Conservation (phyloP, 2,797 vertebrate species). For the Fistularia tabacaria region DNA sequence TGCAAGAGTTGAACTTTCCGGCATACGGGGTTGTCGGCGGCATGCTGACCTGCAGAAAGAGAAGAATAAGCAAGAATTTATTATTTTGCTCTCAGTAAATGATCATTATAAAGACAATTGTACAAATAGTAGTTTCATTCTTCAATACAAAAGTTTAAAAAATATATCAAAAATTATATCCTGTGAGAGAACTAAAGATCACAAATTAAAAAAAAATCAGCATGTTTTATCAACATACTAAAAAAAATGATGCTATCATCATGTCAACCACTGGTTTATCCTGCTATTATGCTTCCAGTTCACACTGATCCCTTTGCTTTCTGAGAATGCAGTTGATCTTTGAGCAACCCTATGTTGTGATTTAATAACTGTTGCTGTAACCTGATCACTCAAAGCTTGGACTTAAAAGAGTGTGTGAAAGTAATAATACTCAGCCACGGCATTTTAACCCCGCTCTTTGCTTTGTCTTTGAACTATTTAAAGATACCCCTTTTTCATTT, state of each 20-base stretch:
- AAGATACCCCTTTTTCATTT: constrained; percentile 12
- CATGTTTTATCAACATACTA: background rate
- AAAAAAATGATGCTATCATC: background rate
- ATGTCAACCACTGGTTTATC: constrained; percentile 3
- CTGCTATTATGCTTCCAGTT: background rate
- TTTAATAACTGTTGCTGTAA: constrained; percentile 35
- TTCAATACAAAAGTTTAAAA: too few relatives aligned
- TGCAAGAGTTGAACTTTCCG: constrained; percentile 84
- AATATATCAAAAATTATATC: too few relatives aligned
- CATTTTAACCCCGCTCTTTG: constrained; percentile 49
- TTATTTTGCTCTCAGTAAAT: too few relatives aligned
- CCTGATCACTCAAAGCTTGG: constrained; percentile 32
- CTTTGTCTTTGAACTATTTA: constrained; percentile 29
- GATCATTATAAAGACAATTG: too few relatives aligned
- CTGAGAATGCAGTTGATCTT: constrained; percentile 22
- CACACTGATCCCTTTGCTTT: background rate
- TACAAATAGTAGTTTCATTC: too few relatives aligned
- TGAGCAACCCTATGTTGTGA: constrained; percentile 28
- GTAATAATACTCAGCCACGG: constrained; percentile 53
- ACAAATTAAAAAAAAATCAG: background rate
- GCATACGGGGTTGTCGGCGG: constrained; percentile 91
- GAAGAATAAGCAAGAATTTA: background rate
- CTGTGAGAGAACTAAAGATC: too few relatives aligned
- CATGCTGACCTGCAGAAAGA: constrained; percentile 73
- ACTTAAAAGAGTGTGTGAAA: constrained; percentile 34